These are phyloP conservation scores for Sander vitreus DNA, from an alignment of 2,113 vertebrate species.

Conservation along the genomic window DNA sequence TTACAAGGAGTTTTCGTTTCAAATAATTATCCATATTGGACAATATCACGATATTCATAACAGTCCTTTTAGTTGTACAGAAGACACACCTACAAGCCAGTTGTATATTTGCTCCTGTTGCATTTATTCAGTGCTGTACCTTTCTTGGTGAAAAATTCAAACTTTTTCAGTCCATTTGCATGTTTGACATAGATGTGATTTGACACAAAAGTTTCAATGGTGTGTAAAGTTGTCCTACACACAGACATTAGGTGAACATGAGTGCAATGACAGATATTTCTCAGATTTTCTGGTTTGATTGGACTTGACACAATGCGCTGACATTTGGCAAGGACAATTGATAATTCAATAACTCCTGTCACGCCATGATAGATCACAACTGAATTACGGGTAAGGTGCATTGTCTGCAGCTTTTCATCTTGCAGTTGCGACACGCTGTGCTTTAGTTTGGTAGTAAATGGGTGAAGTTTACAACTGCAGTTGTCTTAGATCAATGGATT, in stretches of 20 bases:
- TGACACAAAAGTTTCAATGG: not conserved
- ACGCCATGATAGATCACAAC: constrained; percentile 45
- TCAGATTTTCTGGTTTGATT: constrained; percentile 58
- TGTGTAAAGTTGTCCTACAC: not conserved
- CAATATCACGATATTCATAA: not conserved
- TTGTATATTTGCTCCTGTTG: not conserved
- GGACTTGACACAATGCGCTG: constrained; percentile 52
- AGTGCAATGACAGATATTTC: constrained; percentile 41
- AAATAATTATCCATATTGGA: not conserved
- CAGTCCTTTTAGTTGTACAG: too few relatives aligned
- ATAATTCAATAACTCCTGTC: constrained; percentile 68
- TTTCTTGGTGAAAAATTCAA: too few relatives aligned
- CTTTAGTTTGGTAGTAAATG: not conserved
- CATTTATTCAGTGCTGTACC: not conserved
- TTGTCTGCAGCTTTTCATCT: constrained; percentile 30
- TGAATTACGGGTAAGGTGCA: constrained; percentile 39
- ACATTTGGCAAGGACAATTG: constrained; percentile 71
- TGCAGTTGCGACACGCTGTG: not conserved
- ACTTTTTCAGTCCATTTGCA: not conserved
- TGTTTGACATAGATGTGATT: not conserved
- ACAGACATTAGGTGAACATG: constrained; percentile 16
- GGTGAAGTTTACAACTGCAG: constrained; percentile 2
- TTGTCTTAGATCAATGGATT: not conserved
- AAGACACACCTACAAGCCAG: too few relatives aligned
- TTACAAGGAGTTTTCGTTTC: not conserved